A percentile compares a stretch with the other conserved stretches of the same genome.
phyloP scores from a whole-genome alignment of 2,888 invertebrate genomes.

The Perithous albicinctus region DNA sequence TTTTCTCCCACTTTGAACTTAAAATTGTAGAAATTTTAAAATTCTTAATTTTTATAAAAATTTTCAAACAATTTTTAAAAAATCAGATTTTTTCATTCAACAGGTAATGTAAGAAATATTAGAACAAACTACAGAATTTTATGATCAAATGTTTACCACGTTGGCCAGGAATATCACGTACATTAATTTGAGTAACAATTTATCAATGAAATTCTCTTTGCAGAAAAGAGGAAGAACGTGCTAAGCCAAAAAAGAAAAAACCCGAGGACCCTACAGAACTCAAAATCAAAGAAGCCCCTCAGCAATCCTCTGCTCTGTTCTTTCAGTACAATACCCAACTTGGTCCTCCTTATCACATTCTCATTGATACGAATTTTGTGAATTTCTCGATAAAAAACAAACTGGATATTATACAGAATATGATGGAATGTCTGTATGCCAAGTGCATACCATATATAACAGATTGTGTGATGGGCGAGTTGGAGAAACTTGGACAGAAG shows the following conservation, averaged over 20 bases:
- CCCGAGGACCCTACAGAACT: constrained; percentile 90
- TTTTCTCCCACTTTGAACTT: too few relatives aligned
- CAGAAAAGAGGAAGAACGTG: constrained; percentile 90
- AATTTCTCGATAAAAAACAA: constrained; percentile 99
- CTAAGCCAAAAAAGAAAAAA: constrained; percentile 89
- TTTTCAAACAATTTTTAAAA: too few relatives aligned
- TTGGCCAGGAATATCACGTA: too few relatives aligned
- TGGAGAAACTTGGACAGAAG: constrained; percentile 98
- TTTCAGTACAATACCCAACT: constrained; percentile 99
- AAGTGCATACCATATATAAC: constrained; percentile 99
- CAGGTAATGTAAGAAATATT: too few relatives aligned
- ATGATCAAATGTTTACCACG: too few relatives aligned
- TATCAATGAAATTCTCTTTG: background rate
- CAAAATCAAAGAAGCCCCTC: constrained; percentile 93
- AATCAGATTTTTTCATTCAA: too few relatives aligned
- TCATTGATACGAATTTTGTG: constrained; percentile 99
- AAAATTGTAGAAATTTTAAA: too few relatives aligned
- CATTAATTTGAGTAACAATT: background rate
- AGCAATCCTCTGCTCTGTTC: constrained; percentile 96
- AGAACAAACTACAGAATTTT: too few relatives aligned
- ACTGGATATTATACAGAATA: constrained; percentile 97
- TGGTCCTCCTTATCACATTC: constrained; percentile 98
- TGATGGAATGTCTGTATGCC: constrained; percentile 99
- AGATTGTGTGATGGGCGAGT: constrained; percentile 98
- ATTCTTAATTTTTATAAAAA: too few relatives aligned